These are phyloP conservation scores for Gavia stellata DNA, from an alignment of 2,113 vertebrate genomes.

Conservation along the genomic window DNA sequence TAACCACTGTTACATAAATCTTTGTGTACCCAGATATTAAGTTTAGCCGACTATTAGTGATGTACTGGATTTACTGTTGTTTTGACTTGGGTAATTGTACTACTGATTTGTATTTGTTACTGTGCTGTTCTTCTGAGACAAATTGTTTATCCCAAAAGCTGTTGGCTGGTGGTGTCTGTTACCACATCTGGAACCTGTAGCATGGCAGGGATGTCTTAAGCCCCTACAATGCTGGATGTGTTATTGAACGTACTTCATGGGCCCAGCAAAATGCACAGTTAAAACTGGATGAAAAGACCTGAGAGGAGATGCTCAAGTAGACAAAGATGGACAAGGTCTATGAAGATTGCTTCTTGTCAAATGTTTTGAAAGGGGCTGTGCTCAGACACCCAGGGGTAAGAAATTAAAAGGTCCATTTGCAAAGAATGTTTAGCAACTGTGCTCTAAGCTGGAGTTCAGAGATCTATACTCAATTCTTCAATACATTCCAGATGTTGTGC, in stretches of 20 bases:
- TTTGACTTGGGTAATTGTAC: neutral
- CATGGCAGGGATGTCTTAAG: neutral
- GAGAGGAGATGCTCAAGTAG: neutral
- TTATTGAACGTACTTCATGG: neutral
- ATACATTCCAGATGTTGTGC: neutral
- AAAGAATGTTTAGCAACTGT: neutral
- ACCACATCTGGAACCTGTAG: neutral
- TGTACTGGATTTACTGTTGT: neutral
- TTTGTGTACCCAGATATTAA: neutral
- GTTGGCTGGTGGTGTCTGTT: neutral
- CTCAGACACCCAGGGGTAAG: neutral
- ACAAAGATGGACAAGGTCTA: neutral
- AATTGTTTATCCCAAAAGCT: neutral
- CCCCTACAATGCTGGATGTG: neutral
- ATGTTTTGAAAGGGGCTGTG: neutral
- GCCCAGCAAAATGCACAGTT: neutral
- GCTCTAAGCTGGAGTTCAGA: neutral
- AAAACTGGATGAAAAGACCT: neutral
- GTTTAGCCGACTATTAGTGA: neutral
- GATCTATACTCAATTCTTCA: neutral
- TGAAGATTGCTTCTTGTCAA: neutral
- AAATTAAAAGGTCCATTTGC: neutral
- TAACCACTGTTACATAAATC: rapidly evolving
- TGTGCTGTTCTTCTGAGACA: neutral
- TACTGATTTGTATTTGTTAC: neutral